Conservation (phyloP, 1,140 invertebrate genomes). For the Halesus radiatus region DNA sequence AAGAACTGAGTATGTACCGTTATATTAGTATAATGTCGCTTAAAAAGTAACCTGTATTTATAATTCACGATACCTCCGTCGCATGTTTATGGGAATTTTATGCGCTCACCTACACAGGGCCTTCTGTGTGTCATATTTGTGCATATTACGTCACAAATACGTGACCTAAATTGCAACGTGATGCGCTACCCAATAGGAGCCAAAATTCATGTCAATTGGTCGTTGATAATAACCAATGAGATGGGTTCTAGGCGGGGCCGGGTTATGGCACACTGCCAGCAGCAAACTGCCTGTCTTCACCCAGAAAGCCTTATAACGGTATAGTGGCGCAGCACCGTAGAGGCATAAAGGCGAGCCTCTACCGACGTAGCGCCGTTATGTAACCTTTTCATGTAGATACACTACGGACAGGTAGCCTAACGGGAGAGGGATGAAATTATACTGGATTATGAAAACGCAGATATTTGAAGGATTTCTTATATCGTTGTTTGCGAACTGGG, state of each 20-base stretch:
- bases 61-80: too few species aligned
- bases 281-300: conserved; percentile 56
- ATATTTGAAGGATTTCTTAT: too few species aligned
- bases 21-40: too few species aligned
- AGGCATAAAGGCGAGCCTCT: conserved; percentile 2
- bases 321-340: too few species aligned
- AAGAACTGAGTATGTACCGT: too few species aligned
- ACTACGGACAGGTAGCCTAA: conserved; percentile 3
- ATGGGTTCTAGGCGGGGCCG: conserved; percentile 66
- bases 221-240: conserved; percentile 70
- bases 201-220: conserved; percentile 68
- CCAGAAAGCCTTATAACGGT: conserved; percentile 33
- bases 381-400: conserved; percentile 4
- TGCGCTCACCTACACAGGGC: too few species aligned
- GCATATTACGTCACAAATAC: conserved; percentile 38
- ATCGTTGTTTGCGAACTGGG: too few species aligned
- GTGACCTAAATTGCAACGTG: conserved; percentile 51
- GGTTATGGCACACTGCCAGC: conserved; percentile 65
- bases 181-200: conserved; percentile 64
- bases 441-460: too few species aligned
- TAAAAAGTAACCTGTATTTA: too few species aligned
- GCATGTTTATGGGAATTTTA: too few species aligned
- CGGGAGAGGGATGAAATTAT: not conserved
- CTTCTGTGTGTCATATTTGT: conserved; percentile 11
- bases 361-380: conserved; percentile 13